Evolutionary conservation across 2,888 invertebrate genomes (phyloP).

Genomic region (Drosophila prolongata): DNA sequence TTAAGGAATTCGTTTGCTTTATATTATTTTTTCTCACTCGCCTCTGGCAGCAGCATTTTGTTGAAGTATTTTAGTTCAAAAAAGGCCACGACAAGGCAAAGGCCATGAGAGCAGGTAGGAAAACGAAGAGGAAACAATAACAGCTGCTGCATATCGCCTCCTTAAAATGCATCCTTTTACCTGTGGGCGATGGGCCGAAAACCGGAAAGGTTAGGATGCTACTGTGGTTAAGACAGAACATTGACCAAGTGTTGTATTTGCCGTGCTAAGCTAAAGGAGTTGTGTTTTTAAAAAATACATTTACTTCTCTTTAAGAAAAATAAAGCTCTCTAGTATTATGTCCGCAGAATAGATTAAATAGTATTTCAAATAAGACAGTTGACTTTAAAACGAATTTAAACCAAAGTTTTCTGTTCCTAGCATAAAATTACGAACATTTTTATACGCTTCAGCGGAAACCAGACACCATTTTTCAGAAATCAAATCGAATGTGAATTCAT

Average conservation of each 20-base stretch:
- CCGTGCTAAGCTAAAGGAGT: neutral
- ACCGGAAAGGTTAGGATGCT: slow-evolving; percentile 2
- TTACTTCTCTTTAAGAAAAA: neutral
- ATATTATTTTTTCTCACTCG: slow-evolving; percentile 31
- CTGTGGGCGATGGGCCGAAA: slow-evolving; percentile 27
- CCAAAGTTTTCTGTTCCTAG: neutral
- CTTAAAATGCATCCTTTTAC: slow-evolving; percentile 28
- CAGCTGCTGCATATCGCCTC: slow-evolving; percentile 25
- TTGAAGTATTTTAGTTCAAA: slow-evolving; percentile 48
- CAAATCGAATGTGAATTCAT: slow-evolving; percentile 23
- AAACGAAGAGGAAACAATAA: slow-evolving; percentile 23
- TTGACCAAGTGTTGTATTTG: slow-evolving; percentile 18
- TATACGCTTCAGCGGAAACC: neutral
- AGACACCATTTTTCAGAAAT: slow-evolving; percentile 12
- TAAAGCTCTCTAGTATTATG: neutral
- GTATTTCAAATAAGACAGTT: too few species aligned
- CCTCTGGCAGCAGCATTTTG: slow-evolving; percentile 44
- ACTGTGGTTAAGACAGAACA: slow-evolving; percentile 4
- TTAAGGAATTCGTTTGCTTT: slow-evolving; percentile 60
- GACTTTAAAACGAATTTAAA: too few species aligned
- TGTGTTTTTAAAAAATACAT: neutral
- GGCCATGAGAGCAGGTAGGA: slow-evolving; percentile 38
- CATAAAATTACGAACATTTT: neutral
- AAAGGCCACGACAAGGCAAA: slow-evolving; percentile 42
- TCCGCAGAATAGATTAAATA: too few species aligned